Conservation (phyloP, 92 coral and sea anemone species). For the Diadumene lineata region DNA sequence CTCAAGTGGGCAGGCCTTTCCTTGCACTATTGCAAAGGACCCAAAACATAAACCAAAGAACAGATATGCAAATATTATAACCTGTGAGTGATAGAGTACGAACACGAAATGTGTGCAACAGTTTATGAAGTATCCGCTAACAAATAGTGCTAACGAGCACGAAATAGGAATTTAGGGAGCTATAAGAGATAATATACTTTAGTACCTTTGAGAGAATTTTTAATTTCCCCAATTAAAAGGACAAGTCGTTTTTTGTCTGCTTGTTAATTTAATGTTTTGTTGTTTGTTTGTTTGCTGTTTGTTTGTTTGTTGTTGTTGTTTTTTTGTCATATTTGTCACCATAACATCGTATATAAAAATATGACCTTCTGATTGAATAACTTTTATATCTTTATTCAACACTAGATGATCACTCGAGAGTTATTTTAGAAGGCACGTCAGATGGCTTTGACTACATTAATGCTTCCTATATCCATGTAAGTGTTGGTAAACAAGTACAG, state of each 20-base stretch:
- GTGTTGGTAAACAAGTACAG: constrained; percentile 6
- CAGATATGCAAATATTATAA: constrained; percentile 77
- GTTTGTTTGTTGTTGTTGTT: too few species aligned
- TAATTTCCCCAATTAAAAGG: too few species aligned
- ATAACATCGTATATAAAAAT: too few species aligned
- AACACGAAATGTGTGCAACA: too few species aligned
- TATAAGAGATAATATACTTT: too few species aligned
- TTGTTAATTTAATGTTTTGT: too few species aligned
- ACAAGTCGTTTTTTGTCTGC: too few species aligned
- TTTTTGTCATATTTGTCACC: too few species aligned
- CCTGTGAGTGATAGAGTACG: constrained; percentile 72
- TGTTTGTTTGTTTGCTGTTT: too few species aligned
- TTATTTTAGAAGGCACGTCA: constrained; percentile 32
- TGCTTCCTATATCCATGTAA: constrained; percentile 78
- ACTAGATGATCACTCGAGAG: constrained; percentile 90
- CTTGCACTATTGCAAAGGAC: constrained; percentile 64
- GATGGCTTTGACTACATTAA: constrained; percentile 80
- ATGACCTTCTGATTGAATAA: background rate
- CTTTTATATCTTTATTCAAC: background rate
- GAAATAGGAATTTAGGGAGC: too few species aligned
- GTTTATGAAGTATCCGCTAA: background rate
- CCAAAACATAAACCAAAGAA: constrained; percentile 66
- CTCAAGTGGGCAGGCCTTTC: constrained; percentile 41
- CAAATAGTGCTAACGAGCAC: too few species aligned
- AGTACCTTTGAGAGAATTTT: too few species aligned